Percentiles rank a stretch among this genome's conserved stretches.
Evolutionary conservation across 1,140 invertebrate species (phyloP).

Genomic region (Megalopta genalis): DNA sequence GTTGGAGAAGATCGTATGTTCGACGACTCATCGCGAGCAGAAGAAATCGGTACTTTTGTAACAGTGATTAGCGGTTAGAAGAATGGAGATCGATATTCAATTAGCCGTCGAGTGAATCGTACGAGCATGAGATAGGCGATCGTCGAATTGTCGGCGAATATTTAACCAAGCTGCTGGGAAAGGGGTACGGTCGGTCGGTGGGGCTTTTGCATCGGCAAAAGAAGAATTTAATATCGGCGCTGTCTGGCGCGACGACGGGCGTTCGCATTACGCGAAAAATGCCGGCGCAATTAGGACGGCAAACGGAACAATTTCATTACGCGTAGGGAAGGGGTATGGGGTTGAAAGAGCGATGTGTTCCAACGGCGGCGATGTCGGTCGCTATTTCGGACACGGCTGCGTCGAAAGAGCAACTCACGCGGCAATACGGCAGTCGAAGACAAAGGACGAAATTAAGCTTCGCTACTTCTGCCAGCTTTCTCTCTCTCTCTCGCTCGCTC

Average conservation of each 20-base stretch:
- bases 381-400: conserved; percentile 24
- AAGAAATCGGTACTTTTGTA: too few relatives aligned
- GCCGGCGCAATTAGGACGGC: conserved; percentile 11
- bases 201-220: not conserved
- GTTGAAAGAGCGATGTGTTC: conserved; percentile 14
- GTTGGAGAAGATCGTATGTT: too few relatives aligned
- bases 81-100: too few relatives aligned
- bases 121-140: too few relatives aligned
- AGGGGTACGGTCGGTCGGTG: too few relatives aligned
- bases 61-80: too few relatives aligned
- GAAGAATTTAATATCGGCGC: conserved; percentile 27
- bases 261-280: conserved; percentile 26
- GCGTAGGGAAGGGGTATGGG: too few relatives aligned
- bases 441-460: conserved; percentile 22
- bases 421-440: not conserved
- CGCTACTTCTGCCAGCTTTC: not conserved
- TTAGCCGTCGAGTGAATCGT: too few relatives aligned
- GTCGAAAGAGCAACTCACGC: conserved; percentile 28
- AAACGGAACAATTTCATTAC: conserved; percentile 42
- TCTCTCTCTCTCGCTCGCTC: too few relatives aligned
- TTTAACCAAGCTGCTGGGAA: too few relatives aligned
- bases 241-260: not conserved
- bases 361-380: not conserved
- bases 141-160: too few relatives aligned
- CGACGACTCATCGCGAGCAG: too few relatives aligned